Evolutionary conservation across 2,888 invertebrate genomes (phyloP), one percentile per base, ranked within the genome.

Genomic region (Synanthedon vespiformis): DNA sequence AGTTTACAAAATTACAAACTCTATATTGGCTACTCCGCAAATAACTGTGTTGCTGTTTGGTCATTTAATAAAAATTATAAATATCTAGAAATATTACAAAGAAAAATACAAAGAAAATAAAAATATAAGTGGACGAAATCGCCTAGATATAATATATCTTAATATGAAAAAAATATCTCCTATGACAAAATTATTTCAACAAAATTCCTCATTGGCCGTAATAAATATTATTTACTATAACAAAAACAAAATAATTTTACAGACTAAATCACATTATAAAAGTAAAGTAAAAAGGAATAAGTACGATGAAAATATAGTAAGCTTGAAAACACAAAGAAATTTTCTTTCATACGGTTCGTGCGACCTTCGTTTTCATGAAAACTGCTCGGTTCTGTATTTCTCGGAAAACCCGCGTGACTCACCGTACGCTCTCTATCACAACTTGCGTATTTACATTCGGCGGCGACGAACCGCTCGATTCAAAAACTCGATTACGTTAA

Each of bases 331-430:
- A n/a, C n/a, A 44, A 44, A 44, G 47, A 14, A n/a, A 44, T 14
- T 44, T 14, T 10, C 47, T 44, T 44, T 44, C 47, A 14, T n/a
- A 34, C 34, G 34, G 8, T 44, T 44, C 44, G 44, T 65, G 58
- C 77, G 78, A 78, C 80, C 81, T 84, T 80, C 77, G 67, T 80
- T 82, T 82, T 85, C 82, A 79, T 70, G 84, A 85, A 87, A 86
- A 87, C 70, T 72, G 70, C 67, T 72, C 70, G 68, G 70, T 68
- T 72, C 74, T 63, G 70, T 62, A 61, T 68, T 85, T 87, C 87
- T 84, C 72, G 87, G 87, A 86, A 87, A 86, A 86, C 84, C 87
- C 87, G 83, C 63, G 71, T 86, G 87, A 87, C 63, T 87, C 86
- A 85, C 68, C 52, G 49, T 51, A 44, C 54, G 65, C 74, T 77